A percentile compares a stretch with the other conserved stretches of the same genome.
phyloP scores from a whole-genome alignment of 2,888 invertebrate species.

The Polydrusus pterygomalis region DNA sequence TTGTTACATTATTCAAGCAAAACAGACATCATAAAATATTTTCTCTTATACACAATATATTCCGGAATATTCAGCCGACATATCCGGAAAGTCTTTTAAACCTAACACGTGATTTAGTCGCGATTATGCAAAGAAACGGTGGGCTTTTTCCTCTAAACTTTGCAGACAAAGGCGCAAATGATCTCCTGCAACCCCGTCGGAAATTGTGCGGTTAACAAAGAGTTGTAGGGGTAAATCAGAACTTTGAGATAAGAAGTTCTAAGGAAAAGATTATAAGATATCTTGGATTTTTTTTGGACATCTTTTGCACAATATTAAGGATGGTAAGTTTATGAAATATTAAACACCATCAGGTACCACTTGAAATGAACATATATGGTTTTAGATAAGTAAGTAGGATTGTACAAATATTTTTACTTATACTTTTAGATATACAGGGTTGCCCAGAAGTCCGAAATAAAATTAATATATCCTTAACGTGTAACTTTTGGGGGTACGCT shows the following conservation, averaged over 20 bases:
- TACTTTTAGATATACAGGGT: too few relatives aligned
- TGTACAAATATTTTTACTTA: too few relatives aligned
- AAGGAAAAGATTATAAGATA: conserved; percentile 8
- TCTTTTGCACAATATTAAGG: too few relatives aligned
- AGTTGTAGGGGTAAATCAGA: conserved; percentile 10
- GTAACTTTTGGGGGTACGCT: too few relatives aligned
- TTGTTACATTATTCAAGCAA: too few relatives aligned
- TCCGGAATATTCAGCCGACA: background rate
- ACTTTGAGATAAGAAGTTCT: conserved; percentile 8
- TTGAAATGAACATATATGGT: too few relatives aligned
- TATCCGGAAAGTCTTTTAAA: background rate
- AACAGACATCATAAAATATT: background rate
- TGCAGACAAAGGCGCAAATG: conserved; percentile 6
- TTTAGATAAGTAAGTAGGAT: too few relatives aligned
- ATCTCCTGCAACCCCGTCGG: background rate
- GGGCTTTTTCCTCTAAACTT: conserved; percentile 4
- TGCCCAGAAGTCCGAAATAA: too few relatives aligned
- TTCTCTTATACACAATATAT: background rate
- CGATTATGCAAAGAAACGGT: conserved; percentile 10
- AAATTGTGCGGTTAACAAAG: conserved; percentile 16
- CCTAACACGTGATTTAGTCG: background rate
- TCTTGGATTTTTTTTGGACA: too few relatives aligned
- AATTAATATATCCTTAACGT: too few relatives aligned
- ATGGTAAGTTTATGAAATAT: too few relatives aligned
- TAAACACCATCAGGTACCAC: too few relatives aligned